A percentile compares a stretch with the other conserved stretches of the same genome.
phyloP scores from a whole-genome alignment of 2,888 invertebrate genomes.

The Polyommatus iphigenia region DNA sequence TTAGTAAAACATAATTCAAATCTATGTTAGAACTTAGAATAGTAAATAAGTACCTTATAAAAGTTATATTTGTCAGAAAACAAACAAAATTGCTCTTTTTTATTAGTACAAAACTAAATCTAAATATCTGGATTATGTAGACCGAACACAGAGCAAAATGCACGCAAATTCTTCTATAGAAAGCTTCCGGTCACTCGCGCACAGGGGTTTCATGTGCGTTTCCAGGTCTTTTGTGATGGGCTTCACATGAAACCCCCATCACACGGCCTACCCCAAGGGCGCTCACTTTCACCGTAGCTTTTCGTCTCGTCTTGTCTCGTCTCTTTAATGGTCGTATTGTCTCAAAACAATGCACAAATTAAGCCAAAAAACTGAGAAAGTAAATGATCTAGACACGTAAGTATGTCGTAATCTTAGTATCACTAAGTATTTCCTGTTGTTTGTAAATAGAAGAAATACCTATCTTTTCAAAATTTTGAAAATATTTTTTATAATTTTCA shows the following conservation, averaged over 20 bases:
- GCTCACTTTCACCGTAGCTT: slow-evolving; percentile 1
- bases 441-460: background rate
- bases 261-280: background rate
- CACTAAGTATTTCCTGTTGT: background rate
- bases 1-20: too few relatives aligned
- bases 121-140: too few relatives aligned
- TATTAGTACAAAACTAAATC: too few relatives aligned
- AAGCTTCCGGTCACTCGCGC: too few relatives aligned
- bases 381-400: slow-evolving; percentile 10
- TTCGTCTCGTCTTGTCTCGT: background rate
- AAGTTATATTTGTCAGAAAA: too few relatives aligned
- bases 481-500: background rate
- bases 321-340: slow-evolving; percentile 1
- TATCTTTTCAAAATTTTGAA: background rate
- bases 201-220: background rate
- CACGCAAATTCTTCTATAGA: too few relatives aligned
- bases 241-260: background rate
- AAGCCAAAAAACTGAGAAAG: slow-evolving; percentile 1
- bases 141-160: background rate
- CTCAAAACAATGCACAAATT: slow-evolving; percentile 15
- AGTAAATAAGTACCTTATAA: too few relatives aligned
- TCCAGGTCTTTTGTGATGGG: background rate
- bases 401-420: slow-evolving; percentile 10
- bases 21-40: too few relatives aligned
- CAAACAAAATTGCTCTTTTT: too few relatives aligned